Base-by-base conservation (phyloP, 2,888 invertebrate genomes). In the Stenodera caucasica region DNA sequence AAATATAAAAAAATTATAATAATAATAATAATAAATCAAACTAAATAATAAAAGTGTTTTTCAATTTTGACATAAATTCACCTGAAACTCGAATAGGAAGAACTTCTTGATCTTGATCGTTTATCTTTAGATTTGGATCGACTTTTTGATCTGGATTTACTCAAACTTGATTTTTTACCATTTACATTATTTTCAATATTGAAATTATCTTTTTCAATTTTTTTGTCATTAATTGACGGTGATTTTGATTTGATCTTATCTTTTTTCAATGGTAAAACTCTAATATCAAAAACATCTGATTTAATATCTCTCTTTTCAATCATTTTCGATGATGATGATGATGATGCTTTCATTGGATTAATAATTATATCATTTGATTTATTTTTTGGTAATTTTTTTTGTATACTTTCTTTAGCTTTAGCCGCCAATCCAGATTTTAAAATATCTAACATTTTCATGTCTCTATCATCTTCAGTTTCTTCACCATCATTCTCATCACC, bases 361-460 rank as follows among this genome's bases (percentile, higher is more conserved):
- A 30, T 26, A 29, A 29, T 21, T n/a, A 23, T 52, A 26, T 67
- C 65, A 21, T 51, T 55, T 18, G 63, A 57, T 59, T 63, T 57
- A 11, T 35, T 57, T 59, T 70, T 75, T 11, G 82, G 81, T 60
- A 82, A 79, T 68, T 84, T 86, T 73, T 86, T 86, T 64, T 87
- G 87, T 58, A 88, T 78, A 2, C 83, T 81, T 74, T 89, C 90
- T 71, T 89, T 89, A 1, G 91, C 91, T 78, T 91, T 90, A 63
- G 89, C 84, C 58, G 90, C 85, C 76, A 86, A 78, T 66, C 87
- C 86, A 68, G 86, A 84, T 70, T 88, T 87, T 8, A 88, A 76
- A 64, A 86, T 81, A 72, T 90, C 88, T 64, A 91, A 78, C 73
- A 88, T 86, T 71, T 85, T 84, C 66, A 90, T 76, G 72, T 91